Conservation (phyloP, 2,113 vertebrate species). For the Paraplagusia blochii region DNA sequence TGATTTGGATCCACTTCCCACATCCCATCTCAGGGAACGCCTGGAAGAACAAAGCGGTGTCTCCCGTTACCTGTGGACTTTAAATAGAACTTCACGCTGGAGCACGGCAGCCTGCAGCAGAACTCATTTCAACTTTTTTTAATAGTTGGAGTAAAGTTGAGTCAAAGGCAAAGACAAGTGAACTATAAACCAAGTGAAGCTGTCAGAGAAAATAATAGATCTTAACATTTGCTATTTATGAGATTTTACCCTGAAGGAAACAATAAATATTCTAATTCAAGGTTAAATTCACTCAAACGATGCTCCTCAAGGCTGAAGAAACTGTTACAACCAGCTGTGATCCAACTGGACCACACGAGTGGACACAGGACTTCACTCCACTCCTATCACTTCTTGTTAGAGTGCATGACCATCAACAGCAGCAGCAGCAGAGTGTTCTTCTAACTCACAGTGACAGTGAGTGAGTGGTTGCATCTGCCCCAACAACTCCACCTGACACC, state of each 20-base stretch:
- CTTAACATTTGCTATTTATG: conserved; percentile 1
- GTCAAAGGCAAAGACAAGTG: conserved; percentile 13
- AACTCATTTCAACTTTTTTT: conserved; percentile 4
- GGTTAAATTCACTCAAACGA: neutral
- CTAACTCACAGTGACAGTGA: conserved; percentile 30
- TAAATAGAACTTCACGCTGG: conserved; percentile 28
- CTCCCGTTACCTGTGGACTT: conserved; percentile 29
- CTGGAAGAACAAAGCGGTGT: conserved; percentile 51
- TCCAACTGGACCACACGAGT: neutral
- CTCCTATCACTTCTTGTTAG: conserved; percentile 27
- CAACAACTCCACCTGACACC: conserved; percentile 16
- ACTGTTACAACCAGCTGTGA: neutral
- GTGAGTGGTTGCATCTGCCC: conserved; percentile 34
- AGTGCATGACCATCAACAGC: conserved; percentile 19
- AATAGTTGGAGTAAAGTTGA: conserved; percentile 25
- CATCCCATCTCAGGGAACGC: conserved; percentile 49
- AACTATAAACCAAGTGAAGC: conserved; percentile 13
- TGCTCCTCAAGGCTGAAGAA: neutral
- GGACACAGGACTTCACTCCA: conserved; percentile 15
- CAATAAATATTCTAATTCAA: conserved; percentile 12
- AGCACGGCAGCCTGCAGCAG: conserved; percentile 17
- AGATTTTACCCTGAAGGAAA: conserved; percentile 9
- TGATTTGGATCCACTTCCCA: conserved; percentile 45
- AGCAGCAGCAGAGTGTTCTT: neutral
- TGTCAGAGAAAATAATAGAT: neutral